These are phyloP conservation scores for Pomacea maculata DNA, from an alignment of 1,140 invertebrate genomes.

Conservation along the genomic window DNA sequence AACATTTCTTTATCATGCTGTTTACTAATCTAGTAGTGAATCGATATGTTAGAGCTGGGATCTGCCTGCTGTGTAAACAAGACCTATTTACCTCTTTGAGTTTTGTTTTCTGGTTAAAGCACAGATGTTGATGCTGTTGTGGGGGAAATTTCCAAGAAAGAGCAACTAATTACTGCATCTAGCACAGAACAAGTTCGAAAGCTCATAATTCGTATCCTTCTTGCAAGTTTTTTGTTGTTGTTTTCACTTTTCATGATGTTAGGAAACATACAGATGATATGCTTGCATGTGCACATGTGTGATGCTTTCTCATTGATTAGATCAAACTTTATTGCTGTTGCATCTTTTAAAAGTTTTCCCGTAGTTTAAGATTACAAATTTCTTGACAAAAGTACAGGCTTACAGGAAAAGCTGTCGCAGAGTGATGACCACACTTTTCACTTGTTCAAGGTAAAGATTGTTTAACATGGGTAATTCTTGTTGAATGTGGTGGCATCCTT, in stretches of 20 bases:
- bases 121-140: conserved; percentile 64
- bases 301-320: not conserved
- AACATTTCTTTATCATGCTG: too few species aligned
- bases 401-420: conserved; percentile 63
- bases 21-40: too few species aligned
- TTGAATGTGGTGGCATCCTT: not conserved
- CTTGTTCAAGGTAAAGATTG: conserved; percentile 61
- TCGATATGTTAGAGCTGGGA: too few species aligned
- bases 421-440: conserved; percentile 63
- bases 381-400: conserved; percentile 40
- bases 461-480: not conserved
- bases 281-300: not conserved
- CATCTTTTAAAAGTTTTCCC: not conserved
- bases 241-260: not conserved
- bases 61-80: too few species aligned
- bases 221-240: not conserved
- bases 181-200: conserved; percentile 64
- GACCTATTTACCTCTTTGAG: not conserved
- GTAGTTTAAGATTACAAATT: not conserved
- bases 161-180: conserved; percentile 62
- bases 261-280: not conserved
- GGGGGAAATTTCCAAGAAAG: conserved; percentile 63
- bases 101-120: conserved; percentile 39
- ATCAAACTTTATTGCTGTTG: not conserved
- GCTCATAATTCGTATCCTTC: conserved; percentile 58